Evolutionary conservation across 2,888 invertebrate genomes (phyloP).

Genomic region (Callyntrura sp.): DNA sequence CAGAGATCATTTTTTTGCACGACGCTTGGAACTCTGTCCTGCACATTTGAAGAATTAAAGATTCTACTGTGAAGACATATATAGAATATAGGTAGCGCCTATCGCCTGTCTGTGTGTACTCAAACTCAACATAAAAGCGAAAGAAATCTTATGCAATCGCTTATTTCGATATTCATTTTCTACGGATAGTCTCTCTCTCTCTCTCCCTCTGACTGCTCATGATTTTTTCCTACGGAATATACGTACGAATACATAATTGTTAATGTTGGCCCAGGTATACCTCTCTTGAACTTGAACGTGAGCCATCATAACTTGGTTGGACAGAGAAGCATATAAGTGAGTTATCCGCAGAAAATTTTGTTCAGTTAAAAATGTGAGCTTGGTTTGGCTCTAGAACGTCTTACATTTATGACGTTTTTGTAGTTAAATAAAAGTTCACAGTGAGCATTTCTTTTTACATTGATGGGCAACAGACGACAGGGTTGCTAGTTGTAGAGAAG

Average conservation of each 20-base stretch:
- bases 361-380: conserved; percentile 41
- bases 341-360: background rate
- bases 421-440: background rate
- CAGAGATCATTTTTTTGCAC: too few species aligned
- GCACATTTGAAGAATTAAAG: too few species aligned
- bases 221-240: background rate
- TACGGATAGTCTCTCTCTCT: background rate
- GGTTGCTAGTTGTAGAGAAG: background rate
- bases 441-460: background rate
- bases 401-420: background rate
- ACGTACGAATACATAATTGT: background rate
- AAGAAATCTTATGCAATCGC: background rate
- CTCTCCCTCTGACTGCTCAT: background rate
- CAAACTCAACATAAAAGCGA: background rate
- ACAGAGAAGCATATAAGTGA: conserved; percentile 34
- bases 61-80: background rate
- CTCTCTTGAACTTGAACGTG: conserved; percentile 67
- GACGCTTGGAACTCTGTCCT: too few species aligned
- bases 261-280: conserved; percentile 22
- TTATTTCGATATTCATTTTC: background rate
- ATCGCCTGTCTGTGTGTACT: background rate
- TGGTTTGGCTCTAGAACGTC: background rate
- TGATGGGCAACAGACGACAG: background rate
- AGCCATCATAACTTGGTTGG: conserved; percentile 56
- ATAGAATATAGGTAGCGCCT: background rate